Evolutionary conservation across 2,797 vertebrate genomes (phyloP), one percentile per base, ranked within the genome.

Genomic region (Arnoldichthys spilopterus): DNA sequence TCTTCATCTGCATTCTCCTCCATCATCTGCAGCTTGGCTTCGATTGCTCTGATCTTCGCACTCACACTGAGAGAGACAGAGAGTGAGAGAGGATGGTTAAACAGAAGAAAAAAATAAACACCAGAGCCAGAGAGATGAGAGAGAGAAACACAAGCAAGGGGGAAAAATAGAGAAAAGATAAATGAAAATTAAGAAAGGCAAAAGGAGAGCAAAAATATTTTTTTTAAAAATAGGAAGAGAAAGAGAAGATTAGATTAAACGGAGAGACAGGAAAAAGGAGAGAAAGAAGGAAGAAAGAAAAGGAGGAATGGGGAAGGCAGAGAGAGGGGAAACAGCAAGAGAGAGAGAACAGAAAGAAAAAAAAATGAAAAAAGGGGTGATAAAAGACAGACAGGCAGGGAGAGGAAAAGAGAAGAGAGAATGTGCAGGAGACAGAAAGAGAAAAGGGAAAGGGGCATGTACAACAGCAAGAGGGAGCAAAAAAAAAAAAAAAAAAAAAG

Each of bases 21-120:
- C 98, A 99, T 99, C 96, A 99, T 98, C 91, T 98, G 98, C 84
- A 99, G 96, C 91, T 99, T 99, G 80, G 98, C 96, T 91, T 99
- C 97, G 43, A 99, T 99, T 87, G 97, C 97, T 80, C 97, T 96
- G 86, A 99, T 99, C 90, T 99, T 99, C 8, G 97, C 97, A 76
- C 94, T 98, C 75, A 97, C 95, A 40, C 98, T 99, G 32, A 63
- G 61, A 63, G 32, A 64, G 62, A 22, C 20, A 64, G 32, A 13
- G 62, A 24, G 37, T 22, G 62, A 64, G 20, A 24, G 34, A 37
- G 61, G 20, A 63, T 15, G 2, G 16, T 7, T 7, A 7, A 37
- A 37, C 3, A 37, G 34, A 37, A 7, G 7, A 7, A 37, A 37
- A 3, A 7, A 37, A 37, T 3, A 9, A 8, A 15, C 0, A 6